A percentile compares a stretch with the other conserved stretches of the same genome.
phyloP scores from a whole-genome alignment of 1,140 invertebrate species.

The Apocrypta bakeri region DNA sequence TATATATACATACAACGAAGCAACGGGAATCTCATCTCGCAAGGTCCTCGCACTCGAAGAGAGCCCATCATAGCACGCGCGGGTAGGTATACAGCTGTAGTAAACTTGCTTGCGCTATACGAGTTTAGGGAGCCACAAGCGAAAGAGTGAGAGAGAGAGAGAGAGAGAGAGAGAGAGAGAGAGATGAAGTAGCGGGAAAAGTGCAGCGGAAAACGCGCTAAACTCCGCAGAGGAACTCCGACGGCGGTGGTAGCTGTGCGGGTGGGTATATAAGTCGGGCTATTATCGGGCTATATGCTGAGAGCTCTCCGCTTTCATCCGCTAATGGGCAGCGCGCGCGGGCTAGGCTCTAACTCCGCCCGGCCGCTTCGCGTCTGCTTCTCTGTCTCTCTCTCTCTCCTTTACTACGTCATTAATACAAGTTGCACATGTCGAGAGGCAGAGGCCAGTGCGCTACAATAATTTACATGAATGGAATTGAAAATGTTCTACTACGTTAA shows the following conservation, averaged over 20 bases:
- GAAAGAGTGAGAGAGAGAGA: conserved; percentile 1
- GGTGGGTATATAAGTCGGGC: conserved; percentile 67
- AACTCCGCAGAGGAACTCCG: conserved; percentile 66
- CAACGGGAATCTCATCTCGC: background rate
- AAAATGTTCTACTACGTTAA: conserved; percentile 73
- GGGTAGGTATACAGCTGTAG: too few relatives aligned
- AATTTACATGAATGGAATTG: conserved; percentile 76
- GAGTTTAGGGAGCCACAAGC: background rate
- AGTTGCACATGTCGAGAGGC: conserved; percentile 74
- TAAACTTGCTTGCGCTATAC: too few relatives aligned
- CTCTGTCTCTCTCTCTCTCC: conserved; percentile 56
- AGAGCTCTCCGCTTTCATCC: conserved; percentile 74
- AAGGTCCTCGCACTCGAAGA: too few relatives aligned
- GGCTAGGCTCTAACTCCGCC: conserved; percentile 62
- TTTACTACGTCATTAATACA: conserved; percentile 74
- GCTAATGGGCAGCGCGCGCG: conserved; percentile 70
- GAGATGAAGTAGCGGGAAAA: conserved; percentile 19
- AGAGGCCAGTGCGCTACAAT: conserved; percentile 71
- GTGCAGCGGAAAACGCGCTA: conserved; percentile 63
- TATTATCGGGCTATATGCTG: conserved; percentile 73
- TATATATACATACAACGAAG: background rate
- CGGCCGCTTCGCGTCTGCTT: conserved; percentile 55
- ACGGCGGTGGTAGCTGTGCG: conserved; percentile 48
- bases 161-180: conserved; percentile 14
- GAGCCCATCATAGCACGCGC: too few relatives aligned